A percentile compares a stretch with the other conserved stretches of the same genome.
phyloP scores from a whole-genome alignment of 2,797 vertebrate species.

The Eupleurogrammus muticus region DNA sequence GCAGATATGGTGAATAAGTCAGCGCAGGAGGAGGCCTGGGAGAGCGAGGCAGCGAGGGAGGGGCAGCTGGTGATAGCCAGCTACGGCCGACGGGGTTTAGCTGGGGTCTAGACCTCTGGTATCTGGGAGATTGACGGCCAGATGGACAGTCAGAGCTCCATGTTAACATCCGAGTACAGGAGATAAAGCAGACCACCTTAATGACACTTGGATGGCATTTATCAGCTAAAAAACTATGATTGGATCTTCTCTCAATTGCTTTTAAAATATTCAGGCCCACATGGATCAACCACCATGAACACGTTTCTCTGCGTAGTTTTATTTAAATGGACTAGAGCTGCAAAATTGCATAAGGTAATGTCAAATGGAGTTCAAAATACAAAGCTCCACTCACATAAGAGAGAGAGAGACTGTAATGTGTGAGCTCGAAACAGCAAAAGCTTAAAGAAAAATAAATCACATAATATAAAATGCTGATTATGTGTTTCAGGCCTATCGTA shows the following conservation, averaged over 20 bases:
- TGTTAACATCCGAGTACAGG: slow-evolving; percentile 38
- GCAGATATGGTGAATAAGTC: slow-evolving; percentile 44
- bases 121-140: slow-evolving; percentile 66
- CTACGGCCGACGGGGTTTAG: slow-evolving; percentile 30
- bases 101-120: slow-evolving; percentile 59
- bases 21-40: slow-evolving; percentile 29
- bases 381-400: neutral
- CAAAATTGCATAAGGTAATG: neutral
- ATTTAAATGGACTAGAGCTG: neutral
- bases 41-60: slow-evolving; percentile 8
- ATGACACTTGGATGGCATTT: neutral
- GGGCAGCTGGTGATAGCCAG: slow-evolving; percentile 25
- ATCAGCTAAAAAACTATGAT: neutral
- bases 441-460: neutral
- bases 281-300: neutral
- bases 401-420: neutral
- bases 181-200: slow-evolving; percentile 25
- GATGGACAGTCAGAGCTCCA: slow-evolving; percentile 57
- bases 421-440: neutral
- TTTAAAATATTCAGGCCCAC: neutral
- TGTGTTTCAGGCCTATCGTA: neutral
- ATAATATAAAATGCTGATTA: no score
- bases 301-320: neutral
- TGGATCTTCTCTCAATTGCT: neutral
- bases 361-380: neutral